Base-by-base conservation (phyloP, 1,140 invertebrate genomes). In the Cardiocondyla obscurior region DNA sequence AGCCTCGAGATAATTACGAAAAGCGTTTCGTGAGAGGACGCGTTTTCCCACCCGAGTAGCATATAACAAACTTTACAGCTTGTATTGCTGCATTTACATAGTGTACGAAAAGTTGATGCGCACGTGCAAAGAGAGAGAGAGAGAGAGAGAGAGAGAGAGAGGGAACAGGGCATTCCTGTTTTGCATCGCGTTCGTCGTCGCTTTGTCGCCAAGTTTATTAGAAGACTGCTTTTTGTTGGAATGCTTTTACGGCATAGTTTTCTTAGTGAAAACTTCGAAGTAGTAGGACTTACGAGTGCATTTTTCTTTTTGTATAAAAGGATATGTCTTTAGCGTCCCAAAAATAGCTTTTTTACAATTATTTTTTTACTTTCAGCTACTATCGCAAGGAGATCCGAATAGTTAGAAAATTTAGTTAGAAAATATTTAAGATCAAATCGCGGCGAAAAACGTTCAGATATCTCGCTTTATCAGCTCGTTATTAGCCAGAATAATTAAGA, bases 171-270 rank as follows among this genome's bases (percentile, higher is more conserved):
- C 22, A 62, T 74, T 60, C 39, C 57, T 46, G 58, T 84, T 86
- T 85, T 65, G 62, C 83, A 70, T 76, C 62, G 46, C 33, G 33
- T 14, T 46, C 25, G 57, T 51, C 53, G 39, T 74, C 74, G 72
- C 77, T 87, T 88, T 70, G 49, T 53, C 57, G 22, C 14, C 36
- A 88, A 89, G 58, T 90, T 89, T 87, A 90, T 88, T 82, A 81
- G 81, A 79, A 85, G 85, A 85, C 83, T 60, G 58, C 44, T 70
- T 65, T 84, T 72, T 30, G 25, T 30, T 10, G 67, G 16, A 49
- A 51, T 22, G 53, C 16, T 25, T 46, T 25, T 79, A 58, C 72
- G 65, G 44, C 16, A 39, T 46, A 51, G 28, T 76, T 73, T 55
- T 30, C 22, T 30, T 55, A 73, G 51, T 28, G 25, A 64, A 55